phyloP scores from a whole-genome alignment of 2,797 vertebrate genomes.

The Vespertilio murinus region DNA sequence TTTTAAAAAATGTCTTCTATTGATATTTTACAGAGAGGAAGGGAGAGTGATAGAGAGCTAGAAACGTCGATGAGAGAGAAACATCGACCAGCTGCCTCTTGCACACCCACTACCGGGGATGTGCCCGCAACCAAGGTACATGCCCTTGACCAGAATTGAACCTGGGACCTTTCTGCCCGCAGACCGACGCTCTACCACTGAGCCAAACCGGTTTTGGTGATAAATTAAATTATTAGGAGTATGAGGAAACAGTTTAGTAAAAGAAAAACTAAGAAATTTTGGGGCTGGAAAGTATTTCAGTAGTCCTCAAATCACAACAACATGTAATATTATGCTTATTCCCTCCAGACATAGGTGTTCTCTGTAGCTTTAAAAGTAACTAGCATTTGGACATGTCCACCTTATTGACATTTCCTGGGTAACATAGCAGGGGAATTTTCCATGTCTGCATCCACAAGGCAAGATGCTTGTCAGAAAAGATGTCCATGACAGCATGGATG shows the following conservation, averaged over 20 bases:
- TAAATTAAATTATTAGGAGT: neutral
- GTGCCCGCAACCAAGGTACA: no score
- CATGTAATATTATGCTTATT: neutral
- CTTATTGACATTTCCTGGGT: neutral
- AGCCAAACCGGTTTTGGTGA: no score
- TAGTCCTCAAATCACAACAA: neutral
- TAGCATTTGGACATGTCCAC: neutral
- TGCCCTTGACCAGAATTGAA: no score
- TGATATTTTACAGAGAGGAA: no score
- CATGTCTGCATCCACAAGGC: neutral
- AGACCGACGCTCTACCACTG: no score
- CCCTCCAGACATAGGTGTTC: neutral
- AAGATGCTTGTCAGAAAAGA: neutral
- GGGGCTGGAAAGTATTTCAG: neutral
- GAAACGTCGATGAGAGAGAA: no score
- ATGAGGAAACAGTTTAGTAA: neutral
- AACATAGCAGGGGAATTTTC: neutral
- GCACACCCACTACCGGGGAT: no score
- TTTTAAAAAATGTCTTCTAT: no score
- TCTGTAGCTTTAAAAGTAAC: constrained; percentile 32
- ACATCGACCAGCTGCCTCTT: no score
- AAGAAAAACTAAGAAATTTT: neutral
- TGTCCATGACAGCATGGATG: neutral
- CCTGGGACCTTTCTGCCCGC: no score
- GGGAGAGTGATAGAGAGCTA: no score